Percentiles rank a stretch among this genome's conserved stretches.
These are phyloP conservation scores for Rallus limicola DNA, from an alignment of 2,113 vertebrate genomes.

Conservation along the genomic window DNA sequence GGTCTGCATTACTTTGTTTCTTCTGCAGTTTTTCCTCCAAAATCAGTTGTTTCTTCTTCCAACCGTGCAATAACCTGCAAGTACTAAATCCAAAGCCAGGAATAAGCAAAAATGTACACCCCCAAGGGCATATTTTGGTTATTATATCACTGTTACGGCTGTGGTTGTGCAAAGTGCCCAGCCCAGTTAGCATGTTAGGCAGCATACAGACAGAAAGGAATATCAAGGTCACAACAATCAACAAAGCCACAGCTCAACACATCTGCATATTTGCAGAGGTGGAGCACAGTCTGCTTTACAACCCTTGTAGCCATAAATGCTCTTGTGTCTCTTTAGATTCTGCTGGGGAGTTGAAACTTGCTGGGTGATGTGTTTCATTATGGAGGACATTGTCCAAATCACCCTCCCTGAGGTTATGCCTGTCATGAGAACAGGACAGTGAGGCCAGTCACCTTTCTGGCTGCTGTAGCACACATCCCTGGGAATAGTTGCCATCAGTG, in stretches of 20 bases:
- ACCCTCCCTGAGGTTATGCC: neutral
- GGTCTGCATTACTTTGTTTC: neutral
- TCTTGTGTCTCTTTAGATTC: neutral
- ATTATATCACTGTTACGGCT: neutral
- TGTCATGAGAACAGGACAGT: neutral
- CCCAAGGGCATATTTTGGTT: neutral
- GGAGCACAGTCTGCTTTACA: neutral
- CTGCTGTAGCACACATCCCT: neutral
- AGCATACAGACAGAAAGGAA: accelerated
- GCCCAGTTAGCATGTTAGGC: neutral
- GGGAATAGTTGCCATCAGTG: neutral
- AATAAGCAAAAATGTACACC: neutral
- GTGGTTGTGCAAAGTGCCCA: neutral
- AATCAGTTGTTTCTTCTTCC: neutral
- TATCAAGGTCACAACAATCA: neutral
- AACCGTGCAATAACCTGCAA: neutral
- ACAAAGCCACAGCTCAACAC: neutral
- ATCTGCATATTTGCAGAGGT: neutral
- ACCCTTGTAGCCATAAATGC: neutral
- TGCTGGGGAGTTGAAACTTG: neutral
- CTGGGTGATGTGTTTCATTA: neutral
- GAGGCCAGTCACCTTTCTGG: neutral
- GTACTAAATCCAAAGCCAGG: neutral
- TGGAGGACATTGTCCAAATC: neutral
- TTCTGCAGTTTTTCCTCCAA: neutral